Percentiles rank a stretch among this genome's conserved stretches.
Evolutionary conservation across 2,113 vertebrate genomes (phyloP).

Genomic region (Xyliphius kryptos): DNA sequence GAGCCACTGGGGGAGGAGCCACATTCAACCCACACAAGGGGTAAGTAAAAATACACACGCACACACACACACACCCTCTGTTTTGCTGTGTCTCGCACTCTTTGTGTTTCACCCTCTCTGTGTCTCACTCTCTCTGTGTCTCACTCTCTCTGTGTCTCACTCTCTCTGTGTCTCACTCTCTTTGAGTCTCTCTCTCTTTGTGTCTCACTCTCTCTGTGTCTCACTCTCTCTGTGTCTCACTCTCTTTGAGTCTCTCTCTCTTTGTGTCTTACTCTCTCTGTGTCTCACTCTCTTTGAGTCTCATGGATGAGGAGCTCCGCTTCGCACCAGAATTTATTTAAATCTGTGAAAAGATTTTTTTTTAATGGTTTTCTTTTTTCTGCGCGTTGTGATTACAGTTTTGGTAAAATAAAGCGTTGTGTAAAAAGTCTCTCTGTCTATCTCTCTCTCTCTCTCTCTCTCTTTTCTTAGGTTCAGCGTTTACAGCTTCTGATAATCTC

Average conservation of each 20-base stretch:
- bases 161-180: not conserved
- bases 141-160: not conserved
- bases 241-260: not conserved
- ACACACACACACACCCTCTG: constrained; percentile 4
- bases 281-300: too few species aligned
- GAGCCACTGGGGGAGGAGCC: constrained; percentile 83
- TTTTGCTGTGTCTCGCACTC: too few species aligned
- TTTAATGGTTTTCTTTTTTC: too few species aligned
- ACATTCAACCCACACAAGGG: constrained; percentile 75
- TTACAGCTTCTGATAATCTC: constrained; percentile 90
- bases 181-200: too few species aligned
- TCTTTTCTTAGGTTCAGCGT: constrained; percentile 78
- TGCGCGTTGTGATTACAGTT: too few species aligned
- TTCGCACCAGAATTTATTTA: too few species aligned
- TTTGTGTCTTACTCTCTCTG: too few species aligned
- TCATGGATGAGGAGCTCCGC: too few species aligned
- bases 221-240: not conserved
- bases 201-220: not conserved
- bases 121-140: not conserved
- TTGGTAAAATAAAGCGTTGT: too few species aligned
- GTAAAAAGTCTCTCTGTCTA: not conserved
- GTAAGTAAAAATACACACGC: constrained; percentile 57
- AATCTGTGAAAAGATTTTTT: too few species aligned
- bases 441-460: not conserved
- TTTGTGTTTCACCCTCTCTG: not conserved